These are phyloP conservation scores for Microctonus aethiopoides DNA, from an alignment of 2,888 invertebrate genomes.

Conservation along the genomic window DNA sequence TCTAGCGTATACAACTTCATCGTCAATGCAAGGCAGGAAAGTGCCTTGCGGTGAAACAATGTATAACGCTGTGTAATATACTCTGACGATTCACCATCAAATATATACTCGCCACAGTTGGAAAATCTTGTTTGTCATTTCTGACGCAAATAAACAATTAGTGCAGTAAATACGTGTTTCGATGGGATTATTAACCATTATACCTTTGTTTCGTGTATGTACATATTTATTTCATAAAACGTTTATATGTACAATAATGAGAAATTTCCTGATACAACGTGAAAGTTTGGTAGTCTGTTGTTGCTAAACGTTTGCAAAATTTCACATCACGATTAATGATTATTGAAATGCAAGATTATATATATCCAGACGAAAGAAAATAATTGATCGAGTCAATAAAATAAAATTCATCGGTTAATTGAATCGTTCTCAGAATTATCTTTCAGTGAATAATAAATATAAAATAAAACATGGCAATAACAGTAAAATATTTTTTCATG, in stretches of 20 bases:
- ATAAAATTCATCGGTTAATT: not conserved
- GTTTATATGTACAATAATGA: not conserved
- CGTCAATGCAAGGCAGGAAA: not conserved
- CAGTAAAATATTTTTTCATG: not conserved
- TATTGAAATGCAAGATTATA: not conserved
- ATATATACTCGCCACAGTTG: not conserved
- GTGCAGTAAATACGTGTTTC: not conserved
- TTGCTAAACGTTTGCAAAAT: not conserved
- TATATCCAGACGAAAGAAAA: not conserved
- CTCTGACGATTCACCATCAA: not conserved
- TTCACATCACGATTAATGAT: not conserved
- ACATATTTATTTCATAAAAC: not conserved
- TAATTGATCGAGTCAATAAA: not conserved
- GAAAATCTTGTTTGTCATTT: not conserved
- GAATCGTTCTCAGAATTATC: not conserved
- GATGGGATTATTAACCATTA: not conserved
- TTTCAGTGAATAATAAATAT: not conserved
- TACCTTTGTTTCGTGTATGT: not conserved
- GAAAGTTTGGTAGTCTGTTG: not conserved
- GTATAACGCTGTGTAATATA: not conserved
- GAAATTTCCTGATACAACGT: not conserved
- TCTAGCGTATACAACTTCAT: not conserved
- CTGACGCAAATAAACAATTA: not conserved
- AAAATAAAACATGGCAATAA: not conserved
- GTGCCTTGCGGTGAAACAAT: not conserved